Evolutionary conservation across 2,113 vertebrate genomes (phyloP), one percentile per base, ranked within the genome.

Genomic region (Microtus ochrogaster): DNA sequence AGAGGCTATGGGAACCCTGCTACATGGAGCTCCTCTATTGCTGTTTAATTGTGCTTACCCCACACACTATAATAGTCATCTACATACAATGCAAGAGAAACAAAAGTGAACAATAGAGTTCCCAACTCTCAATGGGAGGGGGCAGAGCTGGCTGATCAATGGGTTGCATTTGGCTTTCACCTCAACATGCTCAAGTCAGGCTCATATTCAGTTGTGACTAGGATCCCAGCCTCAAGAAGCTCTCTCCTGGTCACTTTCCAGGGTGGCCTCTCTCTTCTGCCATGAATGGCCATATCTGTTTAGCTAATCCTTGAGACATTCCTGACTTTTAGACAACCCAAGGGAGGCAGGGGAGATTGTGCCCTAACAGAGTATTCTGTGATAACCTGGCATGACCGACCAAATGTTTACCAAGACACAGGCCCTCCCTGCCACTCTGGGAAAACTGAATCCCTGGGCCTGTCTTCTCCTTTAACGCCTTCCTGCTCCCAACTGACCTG

Each of bases 11-110:
- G 97, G 96, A 96, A 98, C 97, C 92, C 96, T 96, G 95, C 74
- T 96, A 90, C 92, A 95, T 58, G 17, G 78, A 89, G 96, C 95
- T 98, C 96, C 92, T 98, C 90, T 88, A 96, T 61, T 94, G 97
- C 95, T 94, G 95, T 97, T 98, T 98, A 98, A 96, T 61, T 96
- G 96, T 94, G 91, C 72, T 97, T 97, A 97, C 96, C 97, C 97
- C 94, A 84, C 96, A 95, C 98, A 97, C 96, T 84, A 93, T 58
- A 95, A 92, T 94, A 96, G 78, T 96, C 95, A 97, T 96, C 90
- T 94, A 70, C 95, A 95, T 84, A 82, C 26, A 78, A 72, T 74
- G 76, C 52, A 88, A 73, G 52, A 55, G 86, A 90, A 85, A 49
- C 78, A 55, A 81, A 65, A 96, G 84, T 44, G 78, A 1, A 73